These are phyloP conservation scores for Taphrorychus bicolor DNA, from an alignment of 2,888 invertebrate genomes.

Conservation along the genomic window DNA sequence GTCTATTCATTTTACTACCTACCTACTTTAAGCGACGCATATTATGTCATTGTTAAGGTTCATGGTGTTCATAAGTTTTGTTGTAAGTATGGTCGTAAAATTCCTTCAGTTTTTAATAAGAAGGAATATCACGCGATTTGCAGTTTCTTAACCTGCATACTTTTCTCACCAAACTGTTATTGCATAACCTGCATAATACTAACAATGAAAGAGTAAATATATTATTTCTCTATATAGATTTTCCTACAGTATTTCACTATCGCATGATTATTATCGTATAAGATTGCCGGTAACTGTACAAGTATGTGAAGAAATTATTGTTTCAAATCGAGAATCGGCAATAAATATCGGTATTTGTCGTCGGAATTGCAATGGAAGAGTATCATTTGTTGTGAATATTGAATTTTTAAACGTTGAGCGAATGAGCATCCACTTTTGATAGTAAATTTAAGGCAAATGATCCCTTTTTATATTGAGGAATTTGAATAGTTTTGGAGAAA, in stretches of 20 bases:
- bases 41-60: no score
- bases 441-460: conserved; percentile 43
- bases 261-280: background rate
- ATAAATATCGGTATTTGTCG: background rate
- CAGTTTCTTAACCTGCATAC: no score
- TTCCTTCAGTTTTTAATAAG: no score
- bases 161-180: no score
- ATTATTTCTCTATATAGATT: no score
- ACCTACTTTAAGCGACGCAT: background rate
- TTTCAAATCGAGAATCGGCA: background rate
- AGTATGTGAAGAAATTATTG: background rate
- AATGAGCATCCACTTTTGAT: no score
- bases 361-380: background rate
- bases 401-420: background rate
- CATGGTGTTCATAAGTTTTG: no score
- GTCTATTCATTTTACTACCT: background rate
- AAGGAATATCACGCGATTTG: no score
- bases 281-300: background rate
- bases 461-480: no score
- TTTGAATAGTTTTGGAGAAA: no score
- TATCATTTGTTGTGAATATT: background rate
- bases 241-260: background rate
- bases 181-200: background rate
- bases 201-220: background rate
- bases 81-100: no score